These are phyloP conservation scores for Sebastes itinus DNA, from an alignment of 2,797 vertebrate genomes.

Conservation along the genomic window DNA sequence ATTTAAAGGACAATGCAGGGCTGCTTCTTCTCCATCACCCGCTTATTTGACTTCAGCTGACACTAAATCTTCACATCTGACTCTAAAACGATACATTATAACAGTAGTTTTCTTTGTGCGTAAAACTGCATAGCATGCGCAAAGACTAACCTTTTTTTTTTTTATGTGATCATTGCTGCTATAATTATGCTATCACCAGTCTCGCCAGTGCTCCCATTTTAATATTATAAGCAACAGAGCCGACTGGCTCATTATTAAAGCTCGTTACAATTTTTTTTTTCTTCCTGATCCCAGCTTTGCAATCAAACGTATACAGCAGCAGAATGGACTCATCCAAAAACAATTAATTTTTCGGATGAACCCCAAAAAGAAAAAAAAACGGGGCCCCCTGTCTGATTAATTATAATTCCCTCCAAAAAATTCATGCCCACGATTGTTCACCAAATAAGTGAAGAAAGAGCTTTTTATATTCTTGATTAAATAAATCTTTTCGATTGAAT, in stretches of 20 bases:
- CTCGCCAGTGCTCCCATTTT: constrained; percentile 58
- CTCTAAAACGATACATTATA: constrained; percentile 28
- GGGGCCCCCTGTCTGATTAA: constrained; percentile 65
- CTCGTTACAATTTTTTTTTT: constrained; percentile 40
- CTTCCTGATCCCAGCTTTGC: constrained; percentile 58
- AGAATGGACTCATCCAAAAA: constrained; percentile 69
- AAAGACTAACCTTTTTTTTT: constrained; percentile 11
- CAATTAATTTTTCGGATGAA: constrained; percentile 80
- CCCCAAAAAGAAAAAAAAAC: constrained; percentile 65
- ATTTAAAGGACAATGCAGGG: constrained; percentile 69
- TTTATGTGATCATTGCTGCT: constrained; percentile 49
- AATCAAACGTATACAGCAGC: constrained; percentile 61
- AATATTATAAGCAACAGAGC: constrained; percentile 67
- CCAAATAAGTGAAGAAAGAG: constrained; percentile 78
- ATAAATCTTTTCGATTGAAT: constrained; percentile 84
- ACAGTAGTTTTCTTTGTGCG: constrained; percentile 23
- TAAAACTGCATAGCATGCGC: constrained; percentile 13
- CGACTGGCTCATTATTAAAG: constrained; percentile 68
- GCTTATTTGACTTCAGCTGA: constrained; percentile 79
- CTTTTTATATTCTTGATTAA: constrained; percentile 83
- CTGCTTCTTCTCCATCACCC: constrained; percentile 75
- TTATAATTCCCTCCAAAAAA: constrained; percentile 79
- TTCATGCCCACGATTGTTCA: constrained; percentile 77
- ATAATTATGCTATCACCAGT: constrained; percentile 65
- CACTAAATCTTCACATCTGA: constrained; percentile 60